These are phyloP conservation scores for Eidolon dupreanum DNA, from an alignment of 2,797 vertebrate species.

Conservation along the genomic window DNA sequence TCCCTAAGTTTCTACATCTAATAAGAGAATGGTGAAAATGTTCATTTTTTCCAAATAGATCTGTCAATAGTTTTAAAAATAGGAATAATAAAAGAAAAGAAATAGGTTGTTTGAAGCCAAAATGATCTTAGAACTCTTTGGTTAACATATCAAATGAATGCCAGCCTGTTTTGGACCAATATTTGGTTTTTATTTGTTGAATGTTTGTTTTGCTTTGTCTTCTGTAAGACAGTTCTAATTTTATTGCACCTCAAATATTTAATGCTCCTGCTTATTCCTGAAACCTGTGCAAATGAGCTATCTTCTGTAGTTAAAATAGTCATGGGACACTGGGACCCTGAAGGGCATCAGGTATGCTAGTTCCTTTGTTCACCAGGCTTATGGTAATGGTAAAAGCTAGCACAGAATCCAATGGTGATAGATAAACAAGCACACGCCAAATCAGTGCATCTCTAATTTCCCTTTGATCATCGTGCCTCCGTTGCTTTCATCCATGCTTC, in stretches of 20 bases:
- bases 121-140: background rate
- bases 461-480: background rate
- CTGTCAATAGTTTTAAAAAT: background rate
- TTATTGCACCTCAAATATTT: background rate
- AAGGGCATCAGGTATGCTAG: background rate
- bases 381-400: background rate
- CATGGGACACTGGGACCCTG: too few relatives aligned
- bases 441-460: background rate
- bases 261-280: background rate
- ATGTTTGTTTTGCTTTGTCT: conserved; percentile 7
- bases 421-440: background rate
- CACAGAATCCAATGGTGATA: background rate
- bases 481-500: background rate
- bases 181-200: background rate
- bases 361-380: background rate
- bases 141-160: background rate
- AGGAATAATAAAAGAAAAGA: background rate
- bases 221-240: background rate
- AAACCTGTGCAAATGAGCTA: background rate
- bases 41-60: background rate
- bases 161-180: background rate
- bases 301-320: background rate
- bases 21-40: background rate
- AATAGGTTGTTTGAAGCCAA: background rate
- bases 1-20: background rate